A percentile compares a stretch with the other conserved stretches of the same genome.
Conservation (phyloP, 1,140 invertebrate genomes). For the Aphaenogaster rudis region DNA sequence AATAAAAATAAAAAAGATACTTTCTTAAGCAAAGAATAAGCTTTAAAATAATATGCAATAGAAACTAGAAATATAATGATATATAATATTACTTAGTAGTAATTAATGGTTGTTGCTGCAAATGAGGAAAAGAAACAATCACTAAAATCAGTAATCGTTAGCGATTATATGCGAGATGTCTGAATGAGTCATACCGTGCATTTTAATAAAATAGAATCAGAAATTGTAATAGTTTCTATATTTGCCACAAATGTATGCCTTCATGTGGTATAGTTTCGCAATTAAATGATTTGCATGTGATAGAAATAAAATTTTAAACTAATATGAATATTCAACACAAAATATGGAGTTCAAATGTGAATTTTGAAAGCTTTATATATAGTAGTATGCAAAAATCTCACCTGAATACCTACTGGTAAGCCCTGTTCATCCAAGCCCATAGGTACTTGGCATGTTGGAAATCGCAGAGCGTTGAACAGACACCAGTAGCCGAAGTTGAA, state of each 20-base stretch:
- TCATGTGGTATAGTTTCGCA: no score
- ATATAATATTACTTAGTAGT: no score
- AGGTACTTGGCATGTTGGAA: constrained; percentile 94
- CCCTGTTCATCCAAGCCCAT: constrained; percentile 82
- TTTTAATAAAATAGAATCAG: no score
- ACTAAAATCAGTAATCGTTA: no score
- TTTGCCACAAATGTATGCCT: no score
- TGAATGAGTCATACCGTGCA: no score
- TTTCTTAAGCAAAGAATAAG: constrained; percentile 10
- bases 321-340: not conserved
- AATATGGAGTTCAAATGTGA: not conserved
- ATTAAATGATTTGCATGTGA: no score
- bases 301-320: not conserved
- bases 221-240: no score
- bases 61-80: no score
- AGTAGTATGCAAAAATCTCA: constrained; percentile 62
- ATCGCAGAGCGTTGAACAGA: constrained; percentile 94
- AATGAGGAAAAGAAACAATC: no score
- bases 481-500: constrained; percentile 96
- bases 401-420: constrained; percentile 84
- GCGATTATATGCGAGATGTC: no score
- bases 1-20: constrained; percentile 33
- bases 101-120: no score
- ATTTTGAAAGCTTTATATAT: constrained; percentile 31
- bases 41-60: not conserved